These are phyloP conservation scores for Leucophenga montana DNA, from an alignment of 2,888 invertebrate genomes.

Conservation along the genomic window DNA sequence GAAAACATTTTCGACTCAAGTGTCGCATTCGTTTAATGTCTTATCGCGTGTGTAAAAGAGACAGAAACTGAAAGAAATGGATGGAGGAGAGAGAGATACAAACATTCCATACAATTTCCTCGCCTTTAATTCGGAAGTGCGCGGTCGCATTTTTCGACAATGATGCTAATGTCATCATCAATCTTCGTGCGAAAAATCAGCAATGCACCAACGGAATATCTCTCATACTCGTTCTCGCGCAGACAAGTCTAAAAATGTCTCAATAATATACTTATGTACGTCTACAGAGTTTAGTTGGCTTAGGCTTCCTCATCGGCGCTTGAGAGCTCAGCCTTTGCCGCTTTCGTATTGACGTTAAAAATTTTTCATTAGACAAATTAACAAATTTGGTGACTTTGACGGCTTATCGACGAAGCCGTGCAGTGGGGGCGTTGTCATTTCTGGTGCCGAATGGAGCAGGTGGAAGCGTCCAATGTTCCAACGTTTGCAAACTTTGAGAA, in stretches of 20 bases:
- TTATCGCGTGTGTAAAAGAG: conserved; percentile 31
- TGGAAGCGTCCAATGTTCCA: conserved; percentile 5
- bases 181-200: conserved; percentile 62
- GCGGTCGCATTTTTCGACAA: conserved; percentile 58
- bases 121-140: conserved; percentile 3
- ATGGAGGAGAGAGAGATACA: neutral
- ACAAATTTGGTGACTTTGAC: conserved; percentile 54
- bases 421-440: neutral
- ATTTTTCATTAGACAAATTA: conserved; percentile 69
- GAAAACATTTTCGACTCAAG: conserved; percentile 56
- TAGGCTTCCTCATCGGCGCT: conserved; percentile 37
- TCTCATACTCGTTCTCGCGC: neutral
- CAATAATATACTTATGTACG: conserved; percentile 35
- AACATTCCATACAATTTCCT: neutral
- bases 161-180: conserved; percentile 73
- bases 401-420: conserved; percentile 4
- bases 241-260: conserved; percentile 49
- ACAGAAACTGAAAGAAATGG: neutral
- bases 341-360: conserved; percentile 25
- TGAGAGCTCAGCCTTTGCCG: conserved; percentile 28
- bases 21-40: conserved; percentile 48
- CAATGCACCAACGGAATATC: conserved; percentile 33
- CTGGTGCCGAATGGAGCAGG: neutral
- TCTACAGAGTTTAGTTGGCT: neutral
- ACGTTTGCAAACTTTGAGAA: neutral